phyloP scores from a whole-genome alignment of 2,888 invertebrate genomes.

The Cantharis lateralis region DNA sequence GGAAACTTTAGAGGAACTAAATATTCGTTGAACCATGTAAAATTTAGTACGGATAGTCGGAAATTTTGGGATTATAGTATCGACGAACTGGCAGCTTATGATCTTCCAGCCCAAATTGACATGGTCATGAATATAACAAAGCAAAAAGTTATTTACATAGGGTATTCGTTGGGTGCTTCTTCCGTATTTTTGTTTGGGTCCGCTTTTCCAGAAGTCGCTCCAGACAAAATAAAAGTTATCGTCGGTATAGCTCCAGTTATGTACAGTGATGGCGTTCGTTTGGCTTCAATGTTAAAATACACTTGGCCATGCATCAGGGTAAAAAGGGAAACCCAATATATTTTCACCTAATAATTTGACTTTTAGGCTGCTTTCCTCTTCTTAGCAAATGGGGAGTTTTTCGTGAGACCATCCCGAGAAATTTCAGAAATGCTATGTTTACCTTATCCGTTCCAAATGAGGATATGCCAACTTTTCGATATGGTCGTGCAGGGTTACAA shows the following conservation, averaged over 20 bases:
- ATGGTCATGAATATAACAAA: slow-evolving; percentile 43
- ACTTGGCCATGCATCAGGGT: background rate
- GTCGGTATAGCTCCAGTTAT: slow-evolving; percentile 60
- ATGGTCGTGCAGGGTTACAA: slow-evolving; percentile 23
- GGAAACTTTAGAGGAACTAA: slow-evolving; percentile 54
- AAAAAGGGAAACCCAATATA: background rate
- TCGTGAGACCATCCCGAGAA: background rate
- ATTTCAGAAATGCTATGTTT: slow-evolving; percentile 9
- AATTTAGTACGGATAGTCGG: slow-evolving; percentile 42
- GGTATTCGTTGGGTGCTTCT: slow-evolving; percentile 85
- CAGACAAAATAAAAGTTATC: slow-evolving; percentile 57
- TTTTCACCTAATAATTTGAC: background rate
- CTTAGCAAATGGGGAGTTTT: background rate
- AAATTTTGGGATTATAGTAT: slow-evolving; percentile 49
- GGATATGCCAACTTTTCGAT: slow-evolving; percentile 22
- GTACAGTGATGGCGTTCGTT: background rate
- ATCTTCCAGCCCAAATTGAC: slow-evolving; percentile 47
- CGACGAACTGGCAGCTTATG: slow-evolving; percentile 48
- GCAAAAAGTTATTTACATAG: slow-evolving; percentile 67
- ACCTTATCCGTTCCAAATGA: slow-evolving; percentile 28
- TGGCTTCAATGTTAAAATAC: background rate
- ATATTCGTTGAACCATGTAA: slow-evolving; percentile 48
- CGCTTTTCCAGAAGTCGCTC: slow-evolving; percentile 66
- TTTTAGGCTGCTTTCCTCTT: background rate
- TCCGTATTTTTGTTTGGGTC: slow-evolving; percentile 69